Evolutionary conservation across 2,888 invertebrate species (phyloP).

Genomic region (Phyllotreta striolata): DNA sequence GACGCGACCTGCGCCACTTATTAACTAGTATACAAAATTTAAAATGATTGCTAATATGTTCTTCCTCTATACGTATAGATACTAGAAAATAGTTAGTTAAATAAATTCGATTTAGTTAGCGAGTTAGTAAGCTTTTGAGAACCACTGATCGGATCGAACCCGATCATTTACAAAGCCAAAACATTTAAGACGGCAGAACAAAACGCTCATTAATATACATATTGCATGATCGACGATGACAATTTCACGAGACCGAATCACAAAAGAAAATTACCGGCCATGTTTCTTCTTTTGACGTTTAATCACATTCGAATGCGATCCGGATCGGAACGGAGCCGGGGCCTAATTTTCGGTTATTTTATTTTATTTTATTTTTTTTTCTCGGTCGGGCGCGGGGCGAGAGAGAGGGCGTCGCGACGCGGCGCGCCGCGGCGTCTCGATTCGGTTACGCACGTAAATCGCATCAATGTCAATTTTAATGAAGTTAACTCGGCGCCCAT

Average conservation of each 20-base stretch:
- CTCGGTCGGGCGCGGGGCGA: neutral
- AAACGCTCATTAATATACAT: constrained; percentile 43
- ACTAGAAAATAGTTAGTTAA: too few relatives aligned
- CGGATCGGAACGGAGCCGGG: constrained; percentile 30
- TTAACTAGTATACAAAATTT: too few relatives aligned
- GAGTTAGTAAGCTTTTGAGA: constrained; percentile 9
- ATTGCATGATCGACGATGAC: constrained; percentile 44
- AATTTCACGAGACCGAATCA: constrained; percentile 42
- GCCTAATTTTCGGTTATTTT: constrained; percentile 33
- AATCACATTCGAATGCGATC: constrained; percentile 40
- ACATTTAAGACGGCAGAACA: constrained; percentile 32
- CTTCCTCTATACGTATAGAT: too few relatives aligned
- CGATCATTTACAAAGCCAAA: constrained; percentile 26
- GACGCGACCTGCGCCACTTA: neutral
- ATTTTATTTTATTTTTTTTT: constrained; percentile 26
- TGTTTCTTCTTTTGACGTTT: constrained; percentile 43
- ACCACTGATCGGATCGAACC: constrained; percentile 17
- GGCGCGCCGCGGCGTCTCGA: neutral
- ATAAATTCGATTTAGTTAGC: too few relatives aligned
- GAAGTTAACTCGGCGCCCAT: constrained; percentile 23
- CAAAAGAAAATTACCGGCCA: constrained; percentile 41
- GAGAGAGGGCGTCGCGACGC: constrained; percentile 3
- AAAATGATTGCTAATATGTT: too few relatives aligned
- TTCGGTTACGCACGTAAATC: constrained; percentile 32
- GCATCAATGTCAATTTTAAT: constrained; percentile 32